Percentiles rank a stretch among this genome's conserved stretches.
phyloP scores from a whole-genome alignment of 2,888 invertebrate genomes.

The Apotomis capreana region DNA sequence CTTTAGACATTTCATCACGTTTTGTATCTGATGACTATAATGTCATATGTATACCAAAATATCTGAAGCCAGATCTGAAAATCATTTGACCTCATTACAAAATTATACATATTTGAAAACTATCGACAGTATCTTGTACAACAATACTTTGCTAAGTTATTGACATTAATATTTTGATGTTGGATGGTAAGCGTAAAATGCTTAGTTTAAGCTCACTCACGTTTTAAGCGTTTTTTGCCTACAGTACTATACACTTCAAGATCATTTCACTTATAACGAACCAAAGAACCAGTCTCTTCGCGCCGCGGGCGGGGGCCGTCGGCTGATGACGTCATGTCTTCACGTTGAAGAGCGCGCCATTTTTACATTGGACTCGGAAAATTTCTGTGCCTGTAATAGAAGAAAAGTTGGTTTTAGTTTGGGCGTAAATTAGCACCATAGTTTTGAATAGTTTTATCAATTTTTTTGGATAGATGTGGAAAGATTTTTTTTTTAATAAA shows the following conservation, averaged over 20 bases:
- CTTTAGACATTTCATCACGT: too few relatives aligned
- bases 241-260: constrained; percentile 2
- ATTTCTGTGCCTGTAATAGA: constrained; percentile 8
- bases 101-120: neutral
- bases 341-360: constrained; percentile 9
- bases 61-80: too few relatives aligned
- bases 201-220: constrained; percentile 7
- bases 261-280: constrained; percentile 5
- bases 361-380: constrained; percentile 11
- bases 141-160: too few relatives aligned
- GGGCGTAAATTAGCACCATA: too few relatives aligned
- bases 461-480: too few relatives aligned
- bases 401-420: neutral
- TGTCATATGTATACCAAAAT: too few relatives aligned
- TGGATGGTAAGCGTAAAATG: neutral
- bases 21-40: too few relatives aligned
- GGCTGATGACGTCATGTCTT: constrained; percentile 5
- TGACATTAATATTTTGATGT: too few relatives aligned
- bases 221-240: constrained; percentile 20
- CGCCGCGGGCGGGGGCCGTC: neutral
- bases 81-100: neutral
- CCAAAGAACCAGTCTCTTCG: constrained; percentile 10
- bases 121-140: neutral
- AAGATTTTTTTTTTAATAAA: too few relatives aligned
- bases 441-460: too few relatives aligned